Base-by-base conservation (phyloP, 2,888 invertebrate species). In the Lysandra coridon region DNA sequence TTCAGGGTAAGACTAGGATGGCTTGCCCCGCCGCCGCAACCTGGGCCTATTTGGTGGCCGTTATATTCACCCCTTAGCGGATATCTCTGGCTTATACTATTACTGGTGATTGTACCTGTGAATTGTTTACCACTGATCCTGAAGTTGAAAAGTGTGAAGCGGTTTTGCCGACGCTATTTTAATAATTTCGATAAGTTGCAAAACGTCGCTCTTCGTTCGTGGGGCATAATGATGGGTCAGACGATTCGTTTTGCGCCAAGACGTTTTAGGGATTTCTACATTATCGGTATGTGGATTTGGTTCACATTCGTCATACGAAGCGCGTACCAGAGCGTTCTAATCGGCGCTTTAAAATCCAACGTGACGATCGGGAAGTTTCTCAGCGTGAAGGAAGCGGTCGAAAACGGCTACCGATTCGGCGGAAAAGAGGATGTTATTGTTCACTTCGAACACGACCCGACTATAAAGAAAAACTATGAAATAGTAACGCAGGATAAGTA, bases 291-390 rank as follows among this genome's bases (percentile, higher is more conserved):
- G 37, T 92, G 92, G 92, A 83, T 92, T 78, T 91, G 90, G 91
- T 92, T 92, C 44, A 89, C 91, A 0, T 92, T 92, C 80, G 89
- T 91, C 1, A 85, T 92, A 4, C 87, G 92, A 62, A 92, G 87
- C 81, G 91, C 89, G 10, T 92, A 92, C 79, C 92, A 92, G 82
- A 92, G 91, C 80, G 91, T 92, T 4, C 84, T 92, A 4, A 92
- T 92, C 69, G 89, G 90, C 23, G 90, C 92, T 7, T 78, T 92
- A 4, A 92, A 92, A 84, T 90, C 89, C 0, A 91, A 92, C 5
- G 85, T 85, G 0, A 78, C 87, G 1, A 83, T 87, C 0, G 92
- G 90, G 0, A 88, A 89, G 76, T 92, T 89, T 64, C 84, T 83
- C 0, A 87, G 87, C 80, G 83, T 92, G 17, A 87, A 87, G 80